A percentile compares a stretch with the other conserved stretches of the same genome.
These are phyloP conservation scores for Xestia ashworthii DNA, from an alignment of 2,888 invertebrate genomes.

Conservation along the genomic window DNA sequence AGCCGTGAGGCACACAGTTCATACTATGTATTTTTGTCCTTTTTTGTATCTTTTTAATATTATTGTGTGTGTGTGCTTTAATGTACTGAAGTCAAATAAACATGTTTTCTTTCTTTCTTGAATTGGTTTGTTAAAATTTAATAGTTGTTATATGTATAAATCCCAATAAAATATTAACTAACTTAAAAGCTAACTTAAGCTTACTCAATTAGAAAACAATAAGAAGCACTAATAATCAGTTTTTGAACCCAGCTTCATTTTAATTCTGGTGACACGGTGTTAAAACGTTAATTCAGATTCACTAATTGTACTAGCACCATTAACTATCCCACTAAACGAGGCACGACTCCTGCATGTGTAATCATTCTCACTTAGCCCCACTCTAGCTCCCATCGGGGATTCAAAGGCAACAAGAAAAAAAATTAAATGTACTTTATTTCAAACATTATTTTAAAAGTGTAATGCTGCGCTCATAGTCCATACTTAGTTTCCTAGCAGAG, in stretches of 20 bases:
- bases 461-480: constrained; percentile 28
- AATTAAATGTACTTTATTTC: constrained; percentile 59
- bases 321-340: constrained; percentile 49
- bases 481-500: constrained; percentile 24
- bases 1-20: too few species aligned
- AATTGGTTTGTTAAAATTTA: too few species aligned
- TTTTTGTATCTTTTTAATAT: too few species aligned
- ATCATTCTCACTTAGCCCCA: constrained; percentile 76
- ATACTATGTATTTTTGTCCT: too few species aligned
- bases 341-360: constrained; percentile 63
- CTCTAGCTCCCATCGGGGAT: constrained; percentile 69
- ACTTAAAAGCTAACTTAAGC: too few species aligned
- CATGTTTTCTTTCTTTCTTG: too few species aligned
- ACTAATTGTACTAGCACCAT: constrained; percentile 30
- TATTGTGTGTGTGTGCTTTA: too few species aligned
- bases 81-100: too few species aligned
- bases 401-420: constrained; percentile 64
- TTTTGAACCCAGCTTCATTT: not conserved
- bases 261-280: not conserved
- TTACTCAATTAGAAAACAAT: not conserved
- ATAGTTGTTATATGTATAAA: too few species aligned
- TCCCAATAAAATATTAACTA: too few species aligned
- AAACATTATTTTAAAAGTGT: constrained; percentile 64
- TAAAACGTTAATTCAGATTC: not conserved
- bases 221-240: not conserved